Percentiles rank a stretch among this genome's conserved stretches.
phyloP scores from a whole-genome alignment of 2,888 invertebrate genomes.

The Galerucella nymphaeae region DNA sequence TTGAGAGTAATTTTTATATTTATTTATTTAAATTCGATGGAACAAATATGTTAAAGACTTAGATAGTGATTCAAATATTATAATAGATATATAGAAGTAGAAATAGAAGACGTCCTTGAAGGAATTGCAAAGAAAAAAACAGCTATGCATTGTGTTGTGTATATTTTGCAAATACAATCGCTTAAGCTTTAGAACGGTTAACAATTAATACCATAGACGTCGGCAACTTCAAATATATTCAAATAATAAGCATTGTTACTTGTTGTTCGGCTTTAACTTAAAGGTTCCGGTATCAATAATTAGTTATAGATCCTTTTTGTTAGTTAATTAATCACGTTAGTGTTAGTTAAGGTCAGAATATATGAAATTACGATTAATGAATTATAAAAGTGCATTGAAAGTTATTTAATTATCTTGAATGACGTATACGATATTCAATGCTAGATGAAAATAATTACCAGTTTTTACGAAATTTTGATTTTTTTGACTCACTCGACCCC shows the following conservation, averaged over 20 bases:
- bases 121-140: slow-evolving; percentile 17
- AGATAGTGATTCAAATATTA: neutral
- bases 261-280: neutral
- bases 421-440: too few relatives aligned
- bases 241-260: slow-evolving; percentile 1
- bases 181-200: slow-evolving; percentile 27
- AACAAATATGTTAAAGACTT: neutral
- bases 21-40: neutral
- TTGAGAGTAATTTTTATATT: too few relatives aligned
- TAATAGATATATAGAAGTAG: neutral
- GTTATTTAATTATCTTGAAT: too few relatives aligned
- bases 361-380: neutral
- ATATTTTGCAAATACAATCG: slow-evolving; percentile 38
- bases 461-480: too few relatives aligned
- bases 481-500: too few relatives aligned
- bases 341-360: neutral
- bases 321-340: neutral
- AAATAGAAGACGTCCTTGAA: slow-evolving; percentile 29
- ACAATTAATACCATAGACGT: slow-evolving; percentile 9
- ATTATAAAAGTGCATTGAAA: too few relatives aligned
- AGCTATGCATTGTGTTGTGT: slow-evolving; percentile 22
- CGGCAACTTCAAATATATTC: slow-evolving; percentile 4
- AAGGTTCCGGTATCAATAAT: slow-evolving; percentile 8
- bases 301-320: neutral
- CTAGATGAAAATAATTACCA: too few relatives aligned